Evolutionary conservation across 2,797 vertebrate species (phyloP).

Genomic region (Anguilla megastoma): DNA sequence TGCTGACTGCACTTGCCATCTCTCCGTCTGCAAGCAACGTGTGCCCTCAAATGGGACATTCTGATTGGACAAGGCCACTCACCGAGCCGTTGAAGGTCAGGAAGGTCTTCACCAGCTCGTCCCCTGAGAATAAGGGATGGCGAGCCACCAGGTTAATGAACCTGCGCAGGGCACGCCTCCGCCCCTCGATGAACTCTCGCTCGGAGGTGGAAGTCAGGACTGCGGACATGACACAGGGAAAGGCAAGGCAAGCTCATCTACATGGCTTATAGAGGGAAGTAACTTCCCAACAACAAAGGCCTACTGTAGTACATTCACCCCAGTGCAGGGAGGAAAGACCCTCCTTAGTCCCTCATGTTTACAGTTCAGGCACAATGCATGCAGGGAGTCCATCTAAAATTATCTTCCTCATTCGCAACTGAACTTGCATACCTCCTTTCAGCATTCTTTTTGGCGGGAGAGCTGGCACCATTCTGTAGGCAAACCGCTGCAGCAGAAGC

Average conservation of each 20-base stretch:
- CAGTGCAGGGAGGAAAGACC: not conserved
- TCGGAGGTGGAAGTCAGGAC: conserved; percentile 59
- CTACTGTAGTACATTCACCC: not conserved
- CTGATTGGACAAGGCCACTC: conserved; percentile 52
- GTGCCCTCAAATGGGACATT: not conserved
- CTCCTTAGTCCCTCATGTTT: not conserved
- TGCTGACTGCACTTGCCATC: not conserved
- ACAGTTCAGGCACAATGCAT: not conserved
- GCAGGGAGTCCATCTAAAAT: not conserved
- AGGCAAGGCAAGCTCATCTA: not conserved
- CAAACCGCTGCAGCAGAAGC: conserved; percentile 88
- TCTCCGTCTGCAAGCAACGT: not conserved
- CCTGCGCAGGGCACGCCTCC: conserved; percentile 73
- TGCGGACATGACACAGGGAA: conserved; percentile 8
- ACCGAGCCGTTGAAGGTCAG: conserved; percentile 77
- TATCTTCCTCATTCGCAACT: not conserved
- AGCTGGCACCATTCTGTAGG: conserved; percentile 90
- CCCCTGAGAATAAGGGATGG: conserved; percentile 77
- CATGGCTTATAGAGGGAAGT: too few relatives aligned
- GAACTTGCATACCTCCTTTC: conserved; percentile 79
- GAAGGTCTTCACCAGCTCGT: conserved; percentile 72
- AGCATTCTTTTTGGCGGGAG: conserved; percentile 94
- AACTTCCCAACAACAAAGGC: not conserved
- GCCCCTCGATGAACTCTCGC: conserved; percentile 75
- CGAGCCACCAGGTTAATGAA: conserved; percentile 79